phyloP scores from a whole-genome alignment of 2,888 invertebrate species.

The Lasioglossum villosulum region DNA sequence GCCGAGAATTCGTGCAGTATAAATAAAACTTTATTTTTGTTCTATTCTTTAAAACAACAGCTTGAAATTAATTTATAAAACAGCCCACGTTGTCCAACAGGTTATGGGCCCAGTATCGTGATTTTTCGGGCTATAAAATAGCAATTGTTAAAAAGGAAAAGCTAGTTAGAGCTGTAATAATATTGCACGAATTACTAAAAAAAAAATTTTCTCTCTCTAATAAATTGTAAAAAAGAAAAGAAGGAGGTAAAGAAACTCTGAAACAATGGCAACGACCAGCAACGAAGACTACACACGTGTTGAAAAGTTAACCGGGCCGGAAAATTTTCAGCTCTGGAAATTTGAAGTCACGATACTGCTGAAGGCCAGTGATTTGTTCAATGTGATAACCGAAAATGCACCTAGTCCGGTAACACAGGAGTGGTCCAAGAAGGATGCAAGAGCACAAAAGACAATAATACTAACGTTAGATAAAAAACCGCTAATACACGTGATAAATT shows the following conservation, averaged over 20 bases:
- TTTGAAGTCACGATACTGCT: not conserved
- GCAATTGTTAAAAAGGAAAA: not conserved
- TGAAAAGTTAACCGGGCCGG: not conserved
- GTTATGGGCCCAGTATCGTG: no score
- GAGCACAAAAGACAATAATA: constrained; percentile 6
- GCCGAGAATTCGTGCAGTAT: no score
- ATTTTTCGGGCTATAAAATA: not conserved
- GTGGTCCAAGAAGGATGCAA: constrained; percentile 9
- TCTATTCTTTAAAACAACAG: no score
- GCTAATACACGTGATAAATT: not conserved
- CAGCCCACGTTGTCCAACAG: no score
- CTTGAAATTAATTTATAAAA: no score
- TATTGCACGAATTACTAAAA: no score
- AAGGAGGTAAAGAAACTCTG: no score
- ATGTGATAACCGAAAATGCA: not conserved
- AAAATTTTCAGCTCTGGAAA: constrained; percentile 4
- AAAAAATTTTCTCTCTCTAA: no score
- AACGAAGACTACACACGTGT: not conserved
- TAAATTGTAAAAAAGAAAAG: not conserved
- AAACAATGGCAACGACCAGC: not conserved
- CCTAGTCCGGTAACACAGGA: not conserved
- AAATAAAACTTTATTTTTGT: no score
- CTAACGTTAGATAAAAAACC: not conserved
- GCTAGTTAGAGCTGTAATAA: no score
- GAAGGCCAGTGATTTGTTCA: not conserved